Evolutionary conservation across 2,888 invertebrate genomes (phyloP).

Genomic region (Leptinotarsa juncta): DNA sequence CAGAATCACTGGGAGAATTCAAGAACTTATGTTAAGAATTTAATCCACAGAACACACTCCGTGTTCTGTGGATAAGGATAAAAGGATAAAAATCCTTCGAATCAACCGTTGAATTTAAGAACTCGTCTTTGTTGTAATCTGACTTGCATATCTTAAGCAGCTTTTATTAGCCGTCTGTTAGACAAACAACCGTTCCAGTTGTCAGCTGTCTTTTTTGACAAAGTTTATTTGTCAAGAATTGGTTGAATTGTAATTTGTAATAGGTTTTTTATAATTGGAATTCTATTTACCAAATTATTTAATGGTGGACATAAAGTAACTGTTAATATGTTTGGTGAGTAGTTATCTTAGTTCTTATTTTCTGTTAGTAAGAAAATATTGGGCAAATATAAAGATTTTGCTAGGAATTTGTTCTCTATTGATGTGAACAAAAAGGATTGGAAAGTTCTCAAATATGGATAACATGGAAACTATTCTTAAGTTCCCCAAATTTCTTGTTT

Average conservation of each 20-base stretch:
- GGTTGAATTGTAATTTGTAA: constrained; percentile 7
- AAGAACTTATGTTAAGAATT: no score
- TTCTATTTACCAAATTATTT: constrained; percentile 13
- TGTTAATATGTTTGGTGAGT: constrained; percentile 25
- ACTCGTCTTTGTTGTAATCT: no score
- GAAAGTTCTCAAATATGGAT: constrained; percentile 15
- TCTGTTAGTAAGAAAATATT: not conserved
- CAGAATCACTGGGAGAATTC: no score
- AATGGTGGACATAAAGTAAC: constrained; percentile 21
- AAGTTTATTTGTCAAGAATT: constrained; percentile 2
- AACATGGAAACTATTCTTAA: not conserved
- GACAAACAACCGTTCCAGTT: not conserved
- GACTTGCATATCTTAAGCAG: no score
- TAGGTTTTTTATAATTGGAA: constrained; percentile 18
- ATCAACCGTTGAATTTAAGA: no score
- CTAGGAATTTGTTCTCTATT: not conserved
- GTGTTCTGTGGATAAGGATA: no score
- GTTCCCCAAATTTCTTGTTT: constrained; percentile 1
- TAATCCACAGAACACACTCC: no score
- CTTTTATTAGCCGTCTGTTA: not conserved
- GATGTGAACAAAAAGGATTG: constrained; percentile 4
- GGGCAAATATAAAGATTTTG: not conserved
- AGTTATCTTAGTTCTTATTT: not conserved
- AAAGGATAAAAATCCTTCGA: no score
- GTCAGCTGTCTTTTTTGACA: constrained; percentile 7